phyloP scores from a whole-genome alignment of 1,140 invertebrate genomes.

The Branchinecta lynchi region DNA sequence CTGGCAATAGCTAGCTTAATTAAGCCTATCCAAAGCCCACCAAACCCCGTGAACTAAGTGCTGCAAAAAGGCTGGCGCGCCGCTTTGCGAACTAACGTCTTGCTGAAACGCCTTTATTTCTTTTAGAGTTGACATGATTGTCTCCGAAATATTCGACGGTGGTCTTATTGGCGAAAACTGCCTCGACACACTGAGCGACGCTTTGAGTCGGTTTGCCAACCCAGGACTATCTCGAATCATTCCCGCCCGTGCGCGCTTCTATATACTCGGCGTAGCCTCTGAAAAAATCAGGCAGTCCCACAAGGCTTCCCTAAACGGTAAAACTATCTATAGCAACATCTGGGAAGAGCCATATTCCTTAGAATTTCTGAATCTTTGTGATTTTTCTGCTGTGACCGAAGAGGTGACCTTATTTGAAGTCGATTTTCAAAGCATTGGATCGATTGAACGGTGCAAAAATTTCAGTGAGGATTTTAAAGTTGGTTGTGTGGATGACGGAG shows the following conservation, averaged over 20 bases:
- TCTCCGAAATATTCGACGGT: conserved; percentile 63
- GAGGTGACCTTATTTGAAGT: neutral
- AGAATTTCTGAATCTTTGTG: neutral
- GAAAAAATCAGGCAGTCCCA: neutral
- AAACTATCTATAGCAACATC: neutral
- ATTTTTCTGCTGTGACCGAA: neutral
- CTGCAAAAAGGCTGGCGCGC: too few relatives aligned
- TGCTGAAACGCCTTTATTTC: conserved; percentile 19
- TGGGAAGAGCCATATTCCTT: neutral
- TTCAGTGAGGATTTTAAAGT: neutral
- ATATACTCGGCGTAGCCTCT: neutral
- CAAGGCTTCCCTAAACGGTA: neutral
- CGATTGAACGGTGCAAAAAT: neutral
- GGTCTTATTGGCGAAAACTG: conserved; percentile 57
- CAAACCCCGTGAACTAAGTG: too few relatives aligned
- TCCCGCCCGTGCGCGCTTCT: neutral
- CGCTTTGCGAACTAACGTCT: too few relatives aligned
- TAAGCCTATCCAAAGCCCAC: too few relatives aligned
- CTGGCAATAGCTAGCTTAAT: too few relatives aligned
- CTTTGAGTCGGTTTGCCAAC: conserved; percentile 24
- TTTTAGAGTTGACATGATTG: conserved; percentile 42
- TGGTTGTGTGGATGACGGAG: conserved; percentile 22
- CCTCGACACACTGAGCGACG: conserved; percentile 47
- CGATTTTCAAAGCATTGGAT: neutral
- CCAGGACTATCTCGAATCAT: neutral